Evolutionary conservation across 2,797 vertebrate genomes (phyloP).

Genomic region (Telmatherina bonti): DNA sequence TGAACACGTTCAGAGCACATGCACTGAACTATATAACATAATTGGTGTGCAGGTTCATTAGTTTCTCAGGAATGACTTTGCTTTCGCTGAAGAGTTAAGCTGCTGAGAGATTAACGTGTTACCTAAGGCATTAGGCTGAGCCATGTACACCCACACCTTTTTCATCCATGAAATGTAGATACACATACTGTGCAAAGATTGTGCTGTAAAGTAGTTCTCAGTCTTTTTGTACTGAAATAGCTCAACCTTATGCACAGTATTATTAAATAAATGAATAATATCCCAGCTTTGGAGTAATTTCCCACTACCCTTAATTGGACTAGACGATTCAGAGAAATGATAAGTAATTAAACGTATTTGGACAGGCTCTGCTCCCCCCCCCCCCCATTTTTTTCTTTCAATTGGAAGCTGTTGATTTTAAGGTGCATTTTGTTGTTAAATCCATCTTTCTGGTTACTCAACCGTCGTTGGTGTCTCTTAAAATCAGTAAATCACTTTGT

Average conservation of each 20-base stretch:
- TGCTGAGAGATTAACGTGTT: slow-evolving; percentile 66
- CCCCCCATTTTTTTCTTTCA: no score
- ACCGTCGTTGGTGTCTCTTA: neutral
- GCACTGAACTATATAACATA: neutral
- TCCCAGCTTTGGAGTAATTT: neutral
- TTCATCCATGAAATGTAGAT: slow-evolving; percentile 1
- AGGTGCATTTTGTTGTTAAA: neutral
- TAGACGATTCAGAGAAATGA: no score
- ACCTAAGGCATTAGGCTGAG: slow-evolving; percentile 57
- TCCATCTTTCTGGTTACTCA: neutral
- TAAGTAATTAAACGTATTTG: neutral
- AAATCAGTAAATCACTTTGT: slow-evolving; percentile 6
- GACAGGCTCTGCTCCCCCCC: neutral
- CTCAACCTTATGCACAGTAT: neutral
- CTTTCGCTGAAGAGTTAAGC: slow-evolving; percentile 57
- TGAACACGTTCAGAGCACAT: slow-evolving; percentile 8
- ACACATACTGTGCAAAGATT: neutral
- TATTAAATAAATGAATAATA: neutral
- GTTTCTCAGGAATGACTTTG: slow-evolving; percentile 34
- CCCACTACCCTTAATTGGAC: no score
- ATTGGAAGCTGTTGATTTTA: neutral
- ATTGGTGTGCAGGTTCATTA: slow-evolving; percentile 5
- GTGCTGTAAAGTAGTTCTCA: neutral
- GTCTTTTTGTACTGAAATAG: neutral
- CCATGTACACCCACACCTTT: slow-evolving; percentile 19